Conservation (phyloP, 2,113 vertebrate species). For the Thamnaconus septentrionalis region DNA sequence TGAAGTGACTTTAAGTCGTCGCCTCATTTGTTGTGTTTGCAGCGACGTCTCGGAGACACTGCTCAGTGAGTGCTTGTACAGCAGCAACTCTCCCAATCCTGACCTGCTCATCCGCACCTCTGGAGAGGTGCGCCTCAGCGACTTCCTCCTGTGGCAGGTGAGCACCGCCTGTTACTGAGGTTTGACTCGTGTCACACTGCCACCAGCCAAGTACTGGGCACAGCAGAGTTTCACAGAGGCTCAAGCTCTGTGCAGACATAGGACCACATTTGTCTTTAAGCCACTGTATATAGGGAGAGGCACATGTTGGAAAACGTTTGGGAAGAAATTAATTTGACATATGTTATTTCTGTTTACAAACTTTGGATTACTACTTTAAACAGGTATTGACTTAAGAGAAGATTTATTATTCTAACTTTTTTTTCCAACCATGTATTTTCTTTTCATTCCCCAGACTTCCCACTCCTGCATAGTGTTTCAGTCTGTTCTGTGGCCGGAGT, state of each 20-base stretch:
- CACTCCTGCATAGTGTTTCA: constrained; percentile 97
- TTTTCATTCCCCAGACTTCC: constrained; percentile 80
- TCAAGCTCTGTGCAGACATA: too few relatives aligned
- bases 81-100: constrained; percentile 89
- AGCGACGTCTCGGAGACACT: constrained; percentile 92
- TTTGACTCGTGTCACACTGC: too few relatives aligned
- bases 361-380: too few relatives aligned
- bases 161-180: constrained; percentile 4
- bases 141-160: constrained; percentile 99
- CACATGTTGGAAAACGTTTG: too few relatives aligned
- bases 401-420: too few relatives aligned
- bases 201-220: too few relatives aligned
- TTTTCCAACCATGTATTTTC: neutral
- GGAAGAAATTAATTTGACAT: too few relatives aligned
- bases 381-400: too few relatives aligned
- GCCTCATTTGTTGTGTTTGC: constrained; percentile 20
- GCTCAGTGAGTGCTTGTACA: constrained; percentile 93
- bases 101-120: constrained; percentile 96
- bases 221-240: too few relatives aligned
- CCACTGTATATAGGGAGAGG: too few relatives aligned
- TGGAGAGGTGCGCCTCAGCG: constrained; percentile 94
- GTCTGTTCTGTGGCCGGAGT: constrained; percentile 94
- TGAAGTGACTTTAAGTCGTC: constrained; percentile 1
- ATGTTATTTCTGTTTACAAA: too few relatives aligned
- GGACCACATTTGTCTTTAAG: too few relatives aligned